phyloP scores from a whole-genome alignment of 2,797 vertebrate species.

The Salarias fasciatus region DNA sequence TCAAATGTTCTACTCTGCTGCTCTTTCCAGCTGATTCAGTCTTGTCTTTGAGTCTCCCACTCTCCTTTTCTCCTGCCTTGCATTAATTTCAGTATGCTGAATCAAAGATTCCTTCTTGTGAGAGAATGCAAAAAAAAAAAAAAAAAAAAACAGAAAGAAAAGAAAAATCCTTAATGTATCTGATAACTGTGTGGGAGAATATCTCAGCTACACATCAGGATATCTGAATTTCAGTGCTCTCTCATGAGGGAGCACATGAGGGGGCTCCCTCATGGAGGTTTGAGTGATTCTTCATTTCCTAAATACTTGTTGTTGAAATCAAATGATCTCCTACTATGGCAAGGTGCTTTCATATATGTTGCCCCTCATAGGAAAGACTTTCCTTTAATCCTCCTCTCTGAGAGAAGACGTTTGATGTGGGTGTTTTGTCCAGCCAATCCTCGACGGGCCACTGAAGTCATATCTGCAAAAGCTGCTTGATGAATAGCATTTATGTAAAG shows the following conservation, averaged over 20 bases:
- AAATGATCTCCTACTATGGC: constrained; percentile 27
- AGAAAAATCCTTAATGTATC: constrained; percentile 17
- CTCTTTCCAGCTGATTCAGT: constrained; percentile 58
- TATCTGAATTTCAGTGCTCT: constrained; percentile 26
- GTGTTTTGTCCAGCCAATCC: constrained; percentile 49
- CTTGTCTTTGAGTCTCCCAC: constrained; percentile 41
- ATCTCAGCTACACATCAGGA: constrained; percentile 12
- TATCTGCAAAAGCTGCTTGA: constrained; percentile 56
- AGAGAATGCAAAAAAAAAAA: not conserved
- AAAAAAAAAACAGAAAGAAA: not conserved
- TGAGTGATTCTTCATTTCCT: constrained; percentile 18
- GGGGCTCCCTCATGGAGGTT: constrained; percentile 12
- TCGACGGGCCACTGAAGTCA: constrained; percentile 46
- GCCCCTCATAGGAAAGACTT: constrained; percentile 10
- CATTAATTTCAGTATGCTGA: constrained; percentile 44
- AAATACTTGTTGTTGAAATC: constrained; percentile 47
- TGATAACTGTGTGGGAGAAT: constrained; percentile 25
- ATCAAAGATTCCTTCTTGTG: constrained; percentile 55
- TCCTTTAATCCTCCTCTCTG: constrained; percentile 40
- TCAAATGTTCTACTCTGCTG: constrained; percentile 69
- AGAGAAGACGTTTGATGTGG: constrained; percentile 52
- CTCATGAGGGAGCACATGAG: too few relatives aligned
- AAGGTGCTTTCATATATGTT: constrained; percentile 25
- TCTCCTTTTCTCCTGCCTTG: constrained; percentile 25
- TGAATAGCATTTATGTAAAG: constrained; percentile 56